These are phyloP conservation scores for Eristalis intricaria DNA, from an alignment of 2,888 invertebrate genomes.

Conservation along the genomic window DNA sequence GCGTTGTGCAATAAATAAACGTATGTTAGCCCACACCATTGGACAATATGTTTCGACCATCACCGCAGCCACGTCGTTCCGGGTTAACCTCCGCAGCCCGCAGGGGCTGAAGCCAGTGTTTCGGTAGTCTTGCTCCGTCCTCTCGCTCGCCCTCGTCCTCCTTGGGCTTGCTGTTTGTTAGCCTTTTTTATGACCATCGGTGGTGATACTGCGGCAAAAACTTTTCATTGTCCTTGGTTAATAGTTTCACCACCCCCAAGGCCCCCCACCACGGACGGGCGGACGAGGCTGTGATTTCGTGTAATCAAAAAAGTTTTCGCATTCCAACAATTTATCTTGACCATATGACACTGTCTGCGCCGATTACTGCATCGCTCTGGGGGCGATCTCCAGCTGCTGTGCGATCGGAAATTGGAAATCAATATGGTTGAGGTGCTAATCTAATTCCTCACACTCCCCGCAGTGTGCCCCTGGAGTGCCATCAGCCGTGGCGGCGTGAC, in stretches of 20 bases:
- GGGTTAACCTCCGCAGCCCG: conserved; percentile 27
- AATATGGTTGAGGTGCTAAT: conserved; percentile 24
- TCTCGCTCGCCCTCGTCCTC: background rate
- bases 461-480: background rate
- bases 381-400: conserved; percentile 32
- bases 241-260: background rate
- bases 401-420: conserved; percentile 51
- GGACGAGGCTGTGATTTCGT: conserved; percentile 29
- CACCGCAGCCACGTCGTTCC: background rate
- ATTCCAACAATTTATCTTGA: conserved; percentile 67
- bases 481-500: background rate
- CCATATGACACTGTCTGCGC: conserved; percentile 57
- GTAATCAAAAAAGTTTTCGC: conserved; percentile 72
- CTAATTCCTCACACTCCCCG: background rate
- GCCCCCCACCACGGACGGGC: background rate
- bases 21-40: conserved; percentile 54
- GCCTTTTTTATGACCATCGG: conserved; percentile 64
- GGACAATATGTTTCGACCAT: conserved; percentile 59
- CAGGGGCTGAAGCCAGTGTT: conserved; percentile 56
- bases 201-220: conserved; percentile 68
- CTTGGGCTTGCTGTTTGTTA: conserved; percentile 7
- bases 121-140: conserved; percentile 37
- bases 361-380: conserved; percentile 38
- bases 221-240: conserved; percentile 52
- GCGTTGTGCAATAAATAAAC: conserved; percentile 62